Evolutionary conservation across 2,888 invertebrate genomes (phyloP), one percentile per base, ranked within the genome.

Genomic region (Metopia argyrocephala): DNA sequence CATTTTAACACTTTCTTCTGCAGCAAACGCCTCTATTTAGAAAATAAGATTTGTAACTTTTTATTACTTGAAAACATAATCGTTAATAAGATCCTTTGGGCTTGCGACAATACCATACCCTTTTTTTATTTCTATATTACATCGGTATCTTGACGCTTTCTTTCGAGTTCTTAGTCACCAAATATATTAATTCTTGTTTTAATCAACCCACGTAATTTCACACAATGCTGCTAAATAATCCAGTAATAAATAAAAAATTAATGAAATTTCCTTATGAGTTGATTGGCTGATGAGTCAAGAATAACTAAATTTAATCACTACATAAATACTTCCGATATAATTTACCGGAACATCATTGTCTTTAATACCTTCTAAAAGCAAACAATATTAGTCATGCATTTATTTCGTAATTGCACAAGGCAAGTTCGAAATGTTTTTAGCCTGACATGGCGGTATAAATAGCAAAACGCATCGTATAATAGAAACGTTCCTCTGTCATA

Each of bases 351-450:
- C 54, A 46, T 0, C 38, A 38, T 9, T 4, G 15, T 38, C 15
- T 12, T 9, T 15, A 12, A 38, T 15, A 38, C 12, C 38, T 12
- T 5, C 20, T 52, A 62, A 71, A 62, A 27, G 52, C 21, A 62
- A 20, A 52, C 18, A 45, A 25, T 15, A 52, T 75, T 66, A 61
- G 50, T 74, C 65, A 74, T 74, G 9, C 20, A 52, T 46, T 5
- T 38, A 52, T 20, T 27, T 56, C 54, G 18, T 48, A 56, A 50
- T 52, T 46, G 54, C 23, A 54, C n/a, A n/a, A n/a, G n/a, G n/a
- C n/a, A n/a, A n/a, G n/a, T n/a, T n/a, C n/a, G n/a, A n/a, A n/a
- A n/a, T n/a, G n/a, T n/a, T n/a, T n/a, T n/a, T n/a, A n/a, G n/a
- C n/a, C n/a, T n/a, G n/a, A n/a, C n/a, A n/a, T n/a, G n/a, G n/a